These are phyloP conservation scores for Phragmatobia fuliginosa DNA, from an alignment of 2,888 invertebrate genomes.

Conservation along the genomic window DNA sequence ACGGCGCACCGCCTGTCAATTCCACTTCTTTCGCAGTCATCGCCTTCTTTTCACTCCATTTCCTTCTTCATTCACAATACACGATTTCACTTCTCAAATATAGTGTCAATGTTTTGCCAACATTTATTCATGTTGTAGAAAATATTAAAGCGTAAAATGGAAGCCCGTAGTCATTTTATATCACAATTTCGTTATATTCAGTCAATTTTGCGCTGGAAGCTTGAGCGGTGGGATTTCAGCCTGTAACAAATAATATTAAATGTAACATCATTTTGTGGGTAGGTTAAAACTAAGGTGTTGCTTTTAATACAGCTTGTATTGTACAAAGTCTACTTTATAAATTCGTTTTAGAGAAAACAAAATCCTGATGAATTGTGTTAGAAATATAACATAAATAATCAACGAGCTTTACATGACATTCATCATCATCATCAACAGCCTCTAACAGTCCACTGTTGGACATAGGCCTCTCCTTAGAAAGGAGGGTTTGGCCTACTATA, in stretches of 20 bases:
- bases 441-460: too few relatives aligned
- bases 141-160: slow-evolving; percentile 65
- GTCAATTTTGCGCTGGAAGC: slow-evolving; percentile 56
- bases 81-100: slow-evolving; percentile 49
- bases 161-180: slow-evolving; percentile 70
- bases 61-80: slow-evolving; percentile 55
- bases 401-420: too few relatives aligned
- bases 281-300: slow-evolving; percentile 14
- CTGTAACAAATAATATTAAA: slow-evolving; percentile 67
- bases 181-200: slow-evolving; percentile 65
- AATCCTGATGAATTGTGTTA: background rate
- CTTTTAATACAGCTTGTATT: slow-evolving; percentile 17
- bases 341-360: background rate
- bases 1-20: slow-evolving; percentile 93
- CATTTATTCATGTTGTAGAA: slow-evolving; percentile 52
- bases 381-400: background rate
- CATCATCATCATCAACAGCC: too few relatives aligned
- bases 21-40: slow-evolving; percentile 92
- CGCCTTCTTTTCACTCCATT: slow-evolving; percentile 72
- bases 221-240: slow-evolving; percentile 48
- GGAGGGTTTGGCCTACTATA: too few relatives aligned
- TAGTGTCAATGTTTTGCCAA: slow-evolving; percentile 56
- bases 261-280: slow-evolving; percentile 33
- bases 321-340: too few relatives aligned
- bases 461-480: too few relatives aligned